These are phyloP conservation scores for Branchellion lobata DNA, from an alignment of 2,888 invertebrate genomes.

Conservation along the genomic window DNA sequence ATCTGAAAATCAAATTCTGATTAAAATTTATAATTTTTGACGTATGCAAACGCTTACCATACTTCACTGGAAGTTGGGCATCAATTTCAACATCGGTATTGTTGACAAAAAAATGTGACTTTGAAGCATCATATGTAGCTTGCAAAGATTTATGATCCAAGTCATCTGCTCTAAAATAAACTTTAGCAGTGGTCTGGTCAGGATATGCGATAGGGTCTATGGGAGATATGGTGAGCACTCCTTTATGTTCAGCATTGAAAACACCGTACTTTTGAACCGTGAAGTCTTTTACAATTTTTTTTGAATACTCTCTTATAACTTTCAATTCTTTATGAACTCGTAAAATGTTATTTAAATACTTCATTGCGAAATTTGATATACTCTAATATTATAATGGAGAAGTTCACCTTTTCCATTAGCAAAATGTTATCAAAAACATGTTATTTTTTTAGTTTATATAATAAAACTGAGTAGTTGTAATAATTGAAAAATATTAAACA, in stretches of 20 bases:
- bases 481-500: too few relatives aligned
- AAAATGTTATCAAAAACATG: too few relatives aligned
- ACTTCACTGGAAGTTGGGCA: not conserved
- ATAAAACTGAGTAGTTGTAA: too few relatives aligned
- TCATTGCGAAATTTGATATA: not conserved
- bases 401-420: too few relatives aligned
- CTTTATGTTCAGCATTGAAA: not conserved
- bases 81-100: not conserved
- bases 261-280: not conserved
- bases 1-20: not conserved
- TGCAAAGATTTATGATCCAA: not conserved
- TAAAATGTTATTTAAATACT: not conserved
- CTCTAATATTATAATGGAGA: too few relatives aligned
- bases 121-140: not conserved
- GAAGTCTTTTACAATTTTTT: not conserved
- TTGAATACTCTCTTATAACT: not conserved
- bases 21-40: not conserved
- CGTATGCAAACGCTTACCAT: not conserved
- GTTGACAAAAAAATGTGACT: not conserved
- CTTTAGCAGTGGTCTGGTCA: not conserved
- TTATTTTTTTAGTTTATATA: too few relatives aligned
- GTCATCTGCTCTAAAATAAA: too few relatives aligned
- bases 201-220: not conserved
- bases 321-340: too few relatives aligned
- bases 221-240: not conserved